Evolutionary conservation across 2,113 vertebrate species (phyloP).

Genomic region (Lophochroa leadbeateri): DNA sequence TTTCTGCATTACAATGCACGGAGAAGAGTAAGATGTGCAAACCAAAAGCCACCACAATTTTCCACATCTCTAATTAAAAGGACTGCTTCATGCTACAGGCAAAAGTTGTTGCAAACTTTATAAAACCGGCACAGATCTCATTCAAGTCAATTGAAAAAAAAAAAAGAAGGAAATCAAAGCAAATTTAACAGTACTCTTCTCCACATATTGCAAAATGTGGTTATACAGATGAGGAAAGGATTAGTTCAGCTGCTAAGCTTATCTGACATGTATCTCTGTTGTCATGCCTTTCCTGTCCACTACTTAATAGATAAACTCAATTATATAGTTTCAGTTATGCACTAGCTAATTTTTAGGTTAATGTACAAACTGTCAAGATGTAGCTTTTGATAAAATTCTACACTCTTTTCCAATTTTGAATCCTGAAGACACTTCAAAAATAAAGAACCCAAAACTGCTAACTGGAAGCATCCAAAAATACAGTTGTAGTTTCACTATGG

Average conservation of each 20-base stretch:
- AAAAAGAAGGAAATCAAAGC: conserved; percentile 38
- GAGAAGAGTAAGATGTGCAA: conserved; percentile 73
- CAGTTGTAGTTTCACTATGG: conserved; percentile 78
- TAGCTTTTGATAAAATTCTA: conserved; percentile 65
- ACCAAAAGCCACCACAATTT: conserved; percentile 14
- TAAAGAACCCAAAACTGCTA: conserved; percentile 65
- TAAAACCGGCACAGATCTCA: conserved; percentile 2
- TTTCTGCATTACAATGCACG: conserved; percentile 63
- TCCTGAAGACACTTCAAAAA: conserved; percentile 73
- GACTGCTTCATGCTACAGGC: conserved; percentile 61
- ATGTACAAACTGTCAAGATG: conserved; percentile 66
- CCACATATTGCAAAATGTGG: conserved; percentile 62
- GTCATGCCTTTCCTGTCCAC: conserved; percentile 61
- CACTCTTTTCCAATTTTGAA: conserved; percentile 63
- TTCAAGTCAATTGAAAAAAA: conserved; percentile 25
- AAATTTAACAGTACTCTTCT: conserved; percentile 70
- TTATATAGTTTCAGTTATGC: conserved; percentile 57
- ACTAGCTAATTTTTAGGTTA: conserved; percentile 60
- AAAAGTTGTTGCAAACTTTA: conserved; percentile 32
- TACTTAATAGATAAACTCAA: conserved; percentile 54
- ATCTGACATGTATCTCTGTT: conserved; percentile 34
- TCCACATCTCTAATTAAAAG: conserved; percentile 32
- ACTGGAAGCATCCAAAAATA: conserved; percentile 83
- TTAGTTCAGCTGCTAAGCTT: conserved; percentile 62
- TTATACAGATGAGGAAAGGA: conserved; percentile 54